phyloP scores from a whole-genome alignment of 2,113 vertebrate species.

The Notothenia rossii region DNA sequence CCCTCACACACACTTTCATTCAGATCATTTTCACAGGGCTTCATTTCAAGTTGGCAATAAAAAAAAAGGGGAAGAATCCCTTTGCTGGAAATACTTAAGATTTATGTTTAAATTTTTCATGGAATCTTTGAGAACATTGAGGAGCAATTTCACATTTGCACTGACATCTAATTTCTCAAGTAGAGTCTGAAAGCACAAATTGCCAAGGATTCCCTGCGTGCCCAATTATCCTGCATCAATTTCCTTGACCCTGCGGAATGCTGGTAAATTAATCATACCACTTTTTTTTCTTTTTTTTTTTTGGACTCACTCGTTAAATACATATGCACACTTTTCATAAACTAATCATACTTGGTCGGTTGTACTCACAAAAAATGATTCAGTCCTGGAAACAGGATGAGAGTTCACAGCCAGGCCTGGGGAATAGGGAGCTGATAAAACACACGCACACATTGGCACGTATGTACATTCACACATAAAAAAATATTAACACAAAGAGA shows the following conservation, averaged over 20 bases:
- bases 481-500: constrained; percentile 8
- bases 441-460: constrained; percentile 11
- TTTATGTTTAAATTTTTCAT: constrained; percentile 88
- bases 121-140: constrained; percentile 88
- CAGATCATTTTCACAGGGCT: constrained; percentile 83
- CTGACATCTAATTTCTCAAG: constrained; percentile 89
- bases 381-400: constrained; percentile 84
- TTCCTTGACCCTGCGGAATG: constrained; percentile 85
- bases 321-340: constrained; percentile 86
- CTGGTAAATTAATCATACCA: constrained; percentile 87
- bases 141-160: constrained; percentile 89
- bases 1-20: constrained; percentile 72
- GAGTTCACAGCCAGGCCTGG: constrained; percentile 82
- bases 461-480: constrained; percentile 6
- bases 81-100: constrained; percentile 85
- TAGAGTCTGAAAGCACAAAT: constrained; percentile 87
- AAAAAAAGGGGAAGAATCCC: constrained; percentile 70
- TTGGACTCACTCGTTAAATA: constrained; percentile 74
- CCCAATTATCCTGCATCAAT: constrained; percentile 89
- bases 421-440: constrained; percentile 78
- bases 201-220: constrained; percentile 86
- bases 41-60: constrained; percentile 81
- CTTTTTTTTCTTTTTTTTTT: constrained; percentile 58
- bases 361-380: constrained; percentile 85
- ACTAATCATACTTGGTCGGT: constrained; percentile 83